These are phyloP conservation scores for Cotesia chilonis DNA, from an alignment of 1,140 invertebrate genomes.

Conservation along the genomic window DNA sequence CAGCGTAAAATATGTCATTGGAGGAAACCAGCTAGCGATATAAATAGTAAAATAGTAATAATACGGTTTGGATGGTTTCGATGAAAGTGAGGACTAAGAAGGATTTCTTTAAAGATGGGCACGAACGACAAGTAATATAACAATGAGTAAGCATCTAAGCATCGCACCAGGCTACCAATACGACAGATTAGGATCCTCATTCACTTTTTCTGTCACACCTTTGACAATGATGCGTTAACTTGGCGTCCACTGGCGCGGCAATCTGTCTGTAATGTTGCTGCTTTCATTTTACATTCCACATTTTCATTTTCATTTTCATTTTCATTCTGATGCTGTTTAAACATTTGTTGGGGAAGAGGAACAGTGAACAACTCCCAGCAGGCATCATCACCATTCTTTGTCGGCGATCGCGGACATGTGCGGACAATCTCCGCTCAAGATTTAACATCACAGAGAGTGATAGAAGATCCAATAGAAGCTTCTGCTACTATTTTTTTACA, in stretches of 20 bases:
- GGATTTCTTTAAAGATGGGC: conserved; percentile 48
- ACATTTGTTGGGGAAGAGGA: background rate
- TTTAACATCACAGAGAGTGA: conserved; percentile 44
- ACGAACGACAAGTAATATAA: conserved; percentile 42
- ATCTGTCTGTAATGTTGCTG: conserved; percentile 11
- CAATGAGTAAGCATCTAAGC: conserved; percentile 39
- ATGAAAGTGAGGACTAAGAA: conserved; percentile 40
- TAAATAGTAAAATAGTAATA: too few species aligned
- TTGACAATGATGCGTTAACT: conserved; percentile 55
- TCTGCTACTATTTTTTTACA: conserved; percentile 42
- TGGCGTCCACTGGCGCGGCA: conserved; percentile 42
- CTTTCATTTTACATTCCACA: conserved; percentile 12
- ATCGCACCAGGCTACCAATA: conserved; percentile 40
- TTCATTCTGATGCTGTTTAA: background rate
- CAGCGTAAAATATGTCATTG: too few species aligned
- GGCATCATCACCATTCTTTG: conserved; percentile 58
- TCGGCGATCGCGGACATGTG: conserved; percentile 62
- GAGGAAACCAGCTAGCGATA: too few species aligned
- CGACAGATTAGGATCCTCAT: conserved; percentile 55
- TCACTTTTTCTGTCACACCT: conserved; percentile 48
- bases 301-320: conserved; percentile 1
- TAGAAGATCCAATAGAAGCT: conserved; percentile 33
- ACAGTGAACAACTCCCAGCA: conserved; percentile 47
- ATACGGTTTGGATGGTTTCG: too few species aligned
- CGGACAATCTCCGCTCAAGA: conserved; percentile 63